Base-by-base conservation (phyloP, 2,797 vertebrate species). In the Ispidina lecontei region DNA sequence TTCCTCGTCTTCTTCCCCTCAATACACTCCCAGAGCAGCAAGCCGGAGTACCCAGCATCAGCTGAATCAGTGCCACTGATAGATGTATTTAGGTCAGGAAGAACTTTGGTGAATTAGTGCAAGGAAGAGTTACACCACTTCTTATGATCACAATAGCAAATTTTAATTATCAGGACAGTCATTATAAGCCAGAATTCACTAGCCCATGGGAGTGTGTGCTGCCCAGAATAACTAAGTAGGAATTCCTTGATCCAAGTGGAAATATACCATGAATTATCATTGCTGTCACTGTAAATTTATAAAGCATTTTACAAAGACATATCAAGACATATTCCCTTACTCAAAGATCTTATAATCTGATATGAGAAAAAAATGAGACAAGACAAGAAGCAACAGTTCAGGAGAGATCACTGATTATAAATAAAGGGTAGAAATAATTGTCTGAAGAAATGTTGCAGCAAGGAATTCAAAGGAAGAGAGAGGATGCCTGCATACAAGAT, bases 311-410 rank as follows among this genome's bases (percentile, higher is more conserved):
- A 96, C 88, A 93, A 90, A 96, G 91, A 93, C 75, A 62, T 69
- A 71, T 82, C 44, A 75, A 93, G 92, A 89, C 80, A 79, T 86
- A 90, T 68, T 95, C 77, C 68, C 80, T 89, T 92, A 88, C 74
- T 94, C 87, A 84, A 88, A 94, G 93, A 90, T 93, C 74, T 94
- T 94, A 89, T 86, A 92, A 96, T 91, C 51, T 82, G 91, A 91
- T 92, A 72, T 6, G 43, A 95, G 95, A 93, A 70, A 91, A 96
- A 93, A 95, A 92, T 69, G 89, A 94, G 88, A 96, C 94, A 96
- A 96, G 95, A 96, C 90, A 94, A 94, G 93, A 96, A 89, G 81
- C 84, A 93, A 87, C 91, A 96, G 92, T 94, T 95, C 95, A 94
- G 91, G 77, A 92, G 88, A 96, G 88, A 96, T 94, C 95, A 92